A percentile compares a stretch with the other conserved stretches of the same genome.
Evolutionary conservation across 1,140 invertebrate species (phyloP).

Genomic region (Matsumurasca onukii): DNA sequence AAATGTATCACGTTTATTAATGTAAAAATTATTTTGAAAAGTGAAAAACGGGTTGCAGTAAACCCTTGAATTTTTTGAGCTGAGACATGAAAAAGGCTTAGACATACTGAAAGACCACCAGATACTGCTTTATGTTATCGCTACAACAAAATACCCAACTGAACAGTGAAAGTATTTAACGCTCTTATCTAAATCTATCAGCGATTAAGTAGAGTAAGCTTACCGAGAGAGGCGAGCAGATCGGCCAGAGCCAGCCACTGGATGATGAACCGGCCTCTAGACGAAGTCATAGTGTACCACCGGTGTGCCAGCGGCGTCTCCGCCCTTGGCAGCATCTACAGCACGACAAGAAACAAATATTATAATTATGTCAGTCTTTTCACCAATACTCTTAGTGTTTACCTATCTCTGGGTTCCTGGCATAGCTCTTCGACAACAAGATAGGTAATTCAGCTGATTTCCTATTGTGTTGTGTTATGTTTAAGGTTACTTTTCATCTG

Average conservation of each 20-base stretch:
- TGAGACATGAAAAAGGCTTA: no score
- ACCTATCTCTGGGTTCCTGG: no score
- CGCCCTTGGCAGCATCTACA: constrained; percentile 55
- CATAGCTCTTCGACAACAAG: no score
- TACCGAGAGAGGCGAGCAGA: constrained; percentile 72
- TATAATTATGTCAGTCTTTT: no score
- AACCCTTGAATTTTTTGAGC: no score
- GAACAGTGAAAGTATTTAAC: neutral
- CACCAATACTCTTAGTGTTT: no score
- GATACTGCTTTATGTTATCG: neutral
- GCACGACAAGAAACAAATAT: constrained; percentile 29
- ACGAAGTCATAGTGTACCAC: constrained; percentile 56
- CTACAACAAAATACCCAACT: neutral
- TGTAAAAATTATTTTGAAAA: no score
- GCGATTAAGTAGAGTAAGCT: constrained; percentile 17
- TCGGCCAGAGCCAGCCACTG: constrained; percentile 76
- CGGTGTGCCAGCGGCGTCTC: constrained; percentile 48
- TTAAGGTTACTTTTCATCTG: no score
- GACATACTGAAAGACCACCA: neutral
- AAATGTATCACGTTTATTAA: no score
- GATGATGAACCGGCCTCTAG: constrained; percentile 67
- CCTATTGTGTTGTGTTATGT: no score
- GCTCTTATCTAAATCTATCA: neutral
- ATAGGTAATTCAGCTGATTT: no score
- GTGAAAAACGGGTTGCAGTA: no score